phyloP scores from a whole-genome alignment of 2,797 vertebrate species.

The Pseudopleuronectes americanus region DNA sequence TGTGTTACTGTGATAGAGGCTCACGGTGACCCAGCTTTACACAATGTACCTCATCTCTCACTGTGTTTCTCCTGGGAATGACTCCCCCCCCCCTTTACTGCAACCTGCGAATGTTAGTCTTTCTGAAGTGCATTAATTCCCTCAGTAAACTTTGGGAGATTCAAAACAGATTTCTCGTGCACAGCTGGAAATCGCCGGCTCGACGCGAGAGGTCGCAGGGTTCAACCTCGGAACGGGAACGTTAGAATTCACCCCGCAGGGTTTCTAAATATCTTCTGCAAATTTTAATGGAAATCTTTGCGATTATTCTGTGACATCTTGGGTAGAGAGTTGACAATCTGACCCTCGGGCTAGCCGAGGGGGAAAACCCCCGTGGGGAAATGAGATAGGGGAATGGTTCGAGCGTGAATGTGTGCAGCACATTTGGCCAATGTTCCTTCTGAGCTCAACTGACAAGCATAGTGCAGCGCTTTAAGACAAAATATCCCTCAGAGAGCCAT shows the following conservation, averaged over 20 bases:
- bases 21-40: background rate
- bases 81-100: background rate
- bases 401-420: conserved; percentile 29
- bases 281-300: conserved; percentile 22
- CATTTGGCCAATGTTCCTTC: conserved; percentile 18
- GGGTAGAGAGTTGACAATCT: conserved; percentile 11
- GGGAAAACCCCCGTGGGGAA: background rate
- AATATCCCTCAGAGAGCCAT: background rate
- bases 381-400: conserved; percentile 21
- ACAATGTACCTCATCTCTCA: background rate
- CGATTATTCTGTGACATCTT: conserved; percentile 32
- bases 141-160: background rate
- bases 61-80: background rate
- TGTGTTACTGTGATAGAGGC: background rate
- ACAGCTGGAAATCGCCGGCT: conserved; percentile 16
- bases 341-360: conserved; percentile 24
- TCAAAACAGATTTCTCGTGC: conserved; percentile 22
- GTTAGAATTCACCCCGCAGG: conserved; percentile 24
- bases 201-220: conserved; percentile 26
- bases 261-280: conserved; percentile 16
- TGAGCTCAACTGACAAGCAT: conserved; percentile 18
- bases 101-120: background rate
- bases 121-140: background rate
- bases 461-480: background rate
- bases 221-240: conserved; percentile 6